Percentiles rank a stretch among this genome's conserved stretches.
Evolutionary conservation across 53 echinoderm and acorn worm species (phyloP).

Genomic region (Holothuria scabra): DNA sequence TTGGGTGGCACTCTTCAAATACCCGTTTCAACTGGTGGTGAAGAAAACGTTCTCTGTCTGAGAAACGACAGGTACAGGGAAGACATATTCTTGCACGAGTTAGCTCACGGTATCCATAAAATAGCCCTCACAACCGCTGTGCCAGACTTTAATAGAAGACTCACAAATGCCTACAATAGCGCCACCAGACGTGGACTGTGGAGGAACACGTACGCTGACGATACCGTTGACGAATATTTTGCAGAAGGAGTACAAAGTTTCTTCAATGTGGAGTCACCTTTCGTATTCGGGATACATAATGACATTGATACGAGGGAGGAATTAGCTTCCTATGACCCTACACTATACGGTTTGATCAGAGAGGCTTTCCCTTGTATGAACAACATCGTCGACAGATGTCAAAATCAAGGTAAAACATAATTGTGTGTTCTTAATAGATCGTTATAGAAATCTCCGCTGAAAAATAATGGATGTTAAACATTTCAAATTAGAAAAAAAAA

Average conservation of each 20-base stretch:
- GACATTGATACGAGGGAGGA: conserved; percentile 63
- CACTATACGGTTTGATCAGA: conserved; percentile 53
- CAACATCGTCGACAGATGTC: too few relatives aligned
- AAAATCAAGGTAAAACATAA: too few relatives aligned
- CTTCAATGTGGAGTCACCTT: conserved; percentile 56
- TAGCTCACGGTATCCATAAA: conserved; percentile 69
- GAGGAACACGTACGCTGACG: conserved; percentile 65
- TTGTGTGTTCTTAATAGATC: too few relatives aligned
- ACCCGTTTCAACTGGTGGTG: too few relatives aligned
- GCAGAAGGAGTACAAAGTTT: conserved; percentile 79
- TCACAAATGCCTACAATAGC: conserved; percentile 27
- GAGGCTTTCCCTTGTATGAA: too few relatives aligned
- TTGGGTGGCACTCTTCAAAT: too few relatives aligned
- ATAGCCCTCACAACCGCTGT: conserved; percentile 56
- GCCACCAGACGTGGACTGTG: conserved; percentile 60
- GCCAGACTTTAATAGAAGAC: conserved; percentile 23
- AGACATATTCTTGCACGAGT: conserved; percentile 75
- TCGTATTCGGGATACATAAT: conserved; percentile 61
- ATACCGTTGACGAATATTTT: conserved; percentile 63
- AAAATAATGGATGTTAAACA: too few relatives aligned
- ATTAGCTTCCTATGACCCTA: conserved; percentile 57
- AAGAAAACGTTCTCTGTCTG: conserved; percentile 63
- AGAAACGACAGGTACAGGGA: conserved; percentile 68
- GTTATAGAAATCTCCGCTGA: too few relatives aligned
- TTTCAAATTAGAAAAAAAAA: too few relatives aligned